A percentile compares a stretch with the other conserved stretches of the same genome.
These are phyloP conservation scores for Umimayanthus chanpuru DNA, from an alignment of 92 coral and sea anemone species.

Conservation along the genomic window DNA sequence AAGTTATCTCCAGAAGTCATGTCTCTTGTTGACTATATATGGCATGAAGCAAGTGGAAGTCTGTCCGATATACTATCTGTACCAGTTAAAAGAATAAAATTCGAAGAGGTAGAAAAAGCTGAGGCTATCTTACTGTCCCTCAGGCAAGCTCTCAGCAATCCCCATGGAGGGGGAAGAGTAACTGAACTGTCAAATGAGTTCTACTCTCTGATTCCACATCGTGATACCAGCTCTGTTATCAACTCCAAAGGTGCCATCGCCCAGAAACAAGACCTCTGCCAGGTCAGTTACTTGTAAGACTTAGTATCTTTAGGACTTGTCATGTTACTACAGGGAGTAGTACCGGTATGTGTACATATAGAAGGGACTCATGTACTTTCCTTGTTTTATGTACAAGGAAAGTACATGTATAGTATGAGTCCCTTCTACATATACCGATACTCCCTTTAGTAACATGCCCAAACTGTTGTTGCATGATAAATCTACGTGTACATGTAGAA, in stretches of 20 bases:
- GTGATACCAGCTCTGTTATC: slow-evolving; percentile 42
- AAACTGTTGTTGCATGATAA: no score
- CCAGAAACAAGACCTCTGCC: slow-evolving; percentile 91
- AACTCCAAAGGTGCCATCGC: slow-evolving; percentile 70
- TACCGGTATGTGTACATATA: no score
- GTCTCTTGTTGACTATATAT: slow-evolving; percentile 76
- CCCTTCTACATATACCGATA: no score
- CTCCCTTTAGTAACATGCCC: no score
- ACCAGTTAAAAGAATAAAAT: slow-evolving; percentile 74
- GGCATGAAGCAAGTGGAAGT: slow-evolving; percentile 93
- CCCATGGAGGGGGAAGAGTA: slow-evolving; percentile 29
- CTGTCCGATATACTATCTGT: slow-evolving; percentile 65
- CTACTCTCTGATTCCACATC: slow-evolving; percentile 79
- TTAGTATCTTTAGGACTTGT: background rate
- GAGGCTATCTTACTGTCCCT: slow-evolving; percentile 79
- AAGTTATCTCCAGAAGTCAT: slow-evolving; percentile 64
- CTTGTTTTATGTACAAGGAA: no score
- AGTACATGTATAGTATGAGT: no score
- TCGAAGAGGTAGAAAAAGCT: slow-evolving; percentile 87
- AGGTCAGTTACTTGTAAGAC: slow-evolving; percentile 66
- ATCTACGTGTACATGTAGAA: no score
- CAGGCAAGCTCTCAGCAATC: slow-evolving; percentile 56
- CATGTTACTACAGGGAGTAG: no score
- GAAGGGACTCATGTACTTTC: no score
- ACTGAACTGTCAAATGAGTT: slow-evolving; percentile 76